Evolutionary conservation across 2,797 vertebrate genomes (phyloP).

Genomic region (Todus mexicanus): DNA sequence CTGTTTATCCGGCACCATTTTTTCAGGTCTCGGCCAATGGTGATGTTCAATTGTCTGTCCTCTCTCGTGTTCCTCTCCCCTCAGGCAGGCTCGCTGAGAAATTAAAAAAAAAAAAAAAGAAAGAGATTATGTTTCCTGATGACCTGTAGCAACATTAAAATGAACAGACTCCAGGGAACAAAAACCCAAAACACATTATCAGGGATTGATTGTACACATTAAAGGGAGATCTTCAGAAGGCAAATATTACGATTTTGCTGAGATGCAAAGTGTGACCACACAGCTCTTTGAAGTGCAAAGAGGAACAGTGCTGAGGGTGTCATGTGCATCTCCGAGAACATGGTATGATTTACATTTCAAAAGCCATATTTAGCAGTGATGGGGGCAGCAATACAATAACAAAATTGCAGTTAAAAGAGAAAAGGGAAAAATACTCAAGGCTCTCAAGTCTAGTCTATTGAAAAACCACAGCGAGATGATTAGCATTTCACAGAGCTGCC

Average conservation of each 20-base stretch:
- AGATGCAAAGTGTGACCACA: slow-evolving; percentile 76
- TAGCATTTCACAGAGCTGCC: slow-evolving; percentile 38
- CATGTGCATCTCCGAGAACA: slow-evolving; percentile 73
- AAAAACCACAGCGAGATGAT: slow-evolving; percentile 44
- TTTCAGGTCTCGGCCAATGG: slow-evolving; percentile 30
- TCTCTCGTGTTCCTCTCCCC: slow-evolving; percentile 50
- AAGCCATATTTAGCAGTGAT: slow-evolving; percentile 77
- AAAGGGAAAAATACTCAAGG: slow-evolving; percentile 61
- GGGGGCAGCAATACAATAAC: slow-evolving; percentile 68
- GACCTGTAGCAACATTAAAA: slow-evolving; percentile 60
- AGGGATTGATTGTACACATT: slow-evolving; percentile 50
- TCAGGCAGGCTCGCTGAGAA: slow-evolving; percentile 72
- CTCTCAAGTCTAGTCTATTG: slow-evolving; percentile 54
- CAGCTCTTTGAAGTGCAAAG: slow-evolving; percentile 79
- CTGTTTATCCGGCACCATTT: slow-evolving; percentile 64
- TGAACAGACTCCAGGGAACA: slow-evolving; percentile 51
- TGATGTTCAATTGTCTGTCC: slow-evolving; percentile 32
- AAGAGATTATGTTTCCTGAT: slow-evolving; percentile 73
- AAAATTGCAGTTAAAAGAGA: slow-evolving; percentile 69
- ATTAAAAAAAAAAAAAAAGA: slow-evolving; percentile 76
- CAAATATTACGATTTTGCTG: slow-evolving; percentile 69
- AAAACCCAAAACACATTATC: slow-evolving; percentile 47
- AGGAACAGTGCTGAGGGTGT: slow-evolving; percentile 77
- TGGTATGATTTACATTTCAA: slow-evolving; percentile 82
- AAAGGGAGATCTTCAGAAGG: slow-evolving; percentile 70